Evolutionary conservation across 2,797 vertebrate genomes (phyloP).

Genomic region (Molossus alvarezi): DNA sequence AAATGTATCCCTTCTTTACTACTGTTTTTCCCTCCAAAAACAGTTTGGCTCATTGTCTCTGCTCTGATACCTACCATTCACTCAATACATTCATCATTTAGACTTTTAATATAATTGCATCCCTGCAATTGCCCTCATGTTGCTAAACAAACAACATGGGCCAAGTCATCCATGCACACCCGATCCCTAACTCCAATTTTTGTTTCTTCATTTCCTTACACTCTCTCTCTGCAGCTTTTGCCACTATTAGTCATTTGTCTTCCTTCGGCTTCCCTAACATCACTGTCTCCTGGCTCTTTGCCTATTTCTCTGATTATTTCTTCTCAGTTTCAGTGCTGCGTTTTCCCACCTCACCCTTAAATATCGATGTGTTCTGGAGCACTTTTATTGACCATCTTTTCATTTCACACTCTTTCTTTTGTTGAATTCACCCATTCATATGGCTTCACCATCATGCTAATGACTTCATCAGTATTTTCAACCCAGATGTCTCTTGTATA

Average conservation of each 20-base stretch:
- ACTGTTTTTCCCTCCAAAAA: background rate
- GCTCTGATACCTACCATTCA: background rate
- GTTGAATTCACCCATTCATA: background rate
- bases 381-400: background rate
- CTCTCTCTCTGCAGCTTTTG: background rate
- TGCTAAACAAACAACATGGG: background rate
- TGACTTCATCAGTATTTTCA: slow-evolving; percentile 8
- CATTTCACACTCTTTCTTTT: background rate
- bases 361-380: background rate
- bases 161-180: background rate
- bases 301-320: background rate
- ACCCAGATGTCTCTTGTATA: background rate
- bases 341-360: background rate
- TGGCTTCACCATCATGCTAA: background rate
- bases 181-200: background rate
- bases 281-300: background rate
- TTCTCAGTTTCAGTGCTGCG: background rate
- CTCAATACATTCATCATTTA: background rate
- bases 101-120: background rate
- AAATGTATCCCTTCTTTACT: background rate
- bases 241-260: background rate
- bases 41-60: background rate
- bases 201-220: background rate
- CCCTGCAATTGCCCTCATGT: background rate
- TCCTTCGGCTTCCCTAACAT: background rate